These are phyloP conservation scores for Phymanthus crucifer DNA, from an alignment of 92 coral and sea anemone genomes.

Conservation along the genomic window DNA sequence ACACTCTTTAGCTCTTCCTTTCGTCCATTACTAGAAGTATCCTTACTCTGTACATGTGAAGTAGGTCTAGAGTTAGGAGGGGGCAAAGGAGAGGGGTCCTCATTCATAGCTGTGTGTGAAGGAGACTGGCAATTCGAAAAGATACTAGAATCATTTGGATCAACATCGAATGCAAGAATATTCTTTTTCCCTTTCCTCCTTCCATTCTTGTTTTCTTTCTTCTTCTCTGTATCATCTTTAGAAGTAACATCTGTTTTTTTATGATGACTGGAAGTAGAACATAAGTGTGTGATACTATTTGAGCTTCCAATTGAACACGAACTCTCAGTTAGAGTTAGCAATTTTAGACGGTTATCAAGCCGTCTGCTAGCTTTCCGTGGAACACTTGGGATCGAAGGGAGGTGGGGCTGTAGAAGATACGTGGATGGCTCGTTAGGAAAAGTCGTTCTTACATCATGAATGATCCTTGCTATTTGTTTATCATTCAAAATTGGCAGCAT, in stretches of 20 bases:
- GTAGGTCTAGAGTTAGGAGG: constrained; percentile 85
- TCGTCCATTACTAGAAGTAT: not conserved
- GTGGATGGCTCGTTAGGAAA: constrained; percentile 61
- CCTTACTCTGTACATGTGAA: constrained; percentile 12
- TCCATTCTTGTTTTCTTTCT: constrained; percentile 11
- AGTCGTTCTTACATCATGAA: constrained; percentile 40
- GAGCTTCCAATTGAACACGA: constrained; percentile 9
- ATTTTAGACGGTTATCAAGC: constrained; percentile 68
- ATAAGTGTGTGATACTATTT: not conserved
- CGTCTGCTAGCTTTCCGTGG: constrained; percentile 67
- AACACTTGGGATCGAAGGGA: constrained; percentile 91
- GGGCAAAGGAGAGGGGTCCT: constrained; percentile 56
- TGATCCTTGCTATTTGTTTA: constrained; percentile 69
- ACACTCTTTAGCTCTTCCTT: not conserved
- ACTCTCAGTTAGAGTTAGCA: constrained; percentile 70
- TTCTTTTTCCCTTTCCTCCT: constrained; percentile 28
- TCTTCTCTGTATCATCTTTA: constrained; percentile 11
- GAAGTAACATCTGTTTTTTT: not conserved
- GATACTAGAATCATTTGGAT: constrained; percentile 70
- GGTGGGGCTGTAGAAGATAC: constrained; percentile 75
- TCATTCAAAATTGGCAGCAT: constrained; percentile 67
- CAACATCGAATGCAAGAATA: constrained; percentile 74
- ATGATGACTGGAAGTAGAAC: constrained; percentile 2
- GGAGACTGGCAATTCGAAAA: constrained; percentile 56
- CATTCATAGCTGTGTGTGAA: not conserved